Conservation (phyloP, 2,113 vertebrate species). For the Atherinomorus stipes region DNA sequence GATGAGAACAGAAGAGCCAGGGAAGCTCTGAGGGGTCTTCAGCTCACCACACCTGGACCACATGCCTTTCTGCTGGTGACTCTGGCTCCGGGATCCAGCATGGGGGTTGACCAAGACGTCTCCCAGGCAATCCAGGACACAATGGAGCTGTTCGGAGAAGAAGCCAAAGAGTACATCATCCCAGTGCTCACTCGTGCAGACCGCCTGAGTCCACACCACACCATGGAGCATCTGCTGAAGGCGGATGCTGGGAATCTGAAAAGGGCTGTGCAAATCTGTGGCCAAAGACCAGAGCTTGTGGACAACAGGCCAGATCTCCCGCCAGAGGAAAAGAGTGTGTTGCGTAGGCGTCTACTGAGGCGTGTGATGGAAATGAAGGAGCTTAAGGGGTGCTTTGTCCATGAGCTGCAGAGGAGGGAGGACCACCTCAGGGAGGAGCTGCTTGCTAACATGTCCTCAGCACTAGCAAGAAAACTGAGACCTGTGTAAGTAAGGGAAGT, state of each 20-base stretch:
- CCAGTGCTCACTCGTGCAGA: constrained; percentile 68
- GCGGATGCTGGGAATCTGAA: constrained; percentile 38
- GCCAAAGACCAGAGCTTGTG: constrained; percentile 70
- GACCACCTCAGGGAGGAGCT: constrained; percentile 67
- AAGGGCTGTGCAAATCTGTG: constrained; percentile 48
- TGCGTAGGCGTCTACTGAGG: constrained; percentile 46
- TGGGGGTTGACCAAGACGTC: constrained; percentile 6
- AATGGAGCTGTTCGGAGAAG: constrained; percentile 63
- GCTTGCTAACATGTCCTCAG: constrained; percentile 67
- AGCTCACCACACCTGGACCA: constrained; percentile 71
- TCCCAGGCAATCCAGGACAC: constrained; percentile 24
- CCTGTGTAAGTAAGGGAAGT: constrained; percentile 28
- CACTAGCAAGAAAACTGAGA: constrained; percentile 60
- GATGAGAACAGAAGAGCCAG: constrained; percentile 40
- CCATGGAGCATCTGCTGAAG: constrained; percentile 56
- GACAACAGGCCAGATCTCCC: constrained; percentile 40
- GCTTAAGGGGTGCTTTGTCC: constrained; percentile 64
- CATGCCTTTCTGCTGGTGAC: constrained; percentile 74
- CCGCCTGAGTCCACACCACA: not conserved
- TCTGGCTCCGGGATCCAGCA: constrained; percentile 31
- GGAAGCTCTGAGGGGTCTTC: constrained; percentile 74
- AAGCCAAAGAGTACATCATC: constrained; percentile 46
- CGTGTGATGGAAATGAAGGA: constrained; percentile 60
- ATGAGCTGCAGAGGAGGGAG: constrained; percentile 75
- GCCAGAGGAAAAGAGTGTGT: constrained; percentile 7